phyloP scores from a whole-genome alignment of 2,888 invertebrate genomes.

The Neoscelio sp. region DNA sequence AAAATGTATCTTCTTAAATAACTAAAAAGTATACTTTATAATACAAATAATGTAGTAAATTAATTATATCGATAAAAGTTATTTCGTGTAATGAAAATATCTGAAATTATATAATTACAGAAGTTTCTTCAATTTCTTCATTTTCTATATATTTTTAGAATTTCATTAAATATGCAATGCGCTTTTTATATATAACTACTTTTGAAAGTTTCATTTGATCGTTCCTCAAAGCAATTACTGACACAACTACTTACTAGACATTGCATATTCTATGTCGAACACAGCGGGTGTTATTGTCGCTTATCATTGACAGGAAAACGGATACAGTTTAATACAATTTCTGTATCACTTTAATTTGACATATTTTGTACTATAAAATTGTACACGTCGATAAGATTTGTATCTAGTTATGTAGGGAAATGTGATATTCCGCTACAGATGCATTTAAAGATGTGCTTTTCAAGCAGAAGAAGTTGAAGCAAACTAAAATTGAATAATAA shows the following conservation, averaged over 20 bases:
- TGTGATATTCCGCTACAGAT: slow-evolving; percentile 1
- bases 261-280: slow-evolving; percentile 5
- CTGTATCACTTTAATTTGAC: background rate
- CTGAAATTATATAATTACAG: too few species aligned
- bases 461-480: background rate
- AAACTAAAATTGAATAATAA: slow-evolving; percentile 27
- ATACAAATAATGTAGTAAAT: too few species aligned
- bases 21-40: too few species aligned
- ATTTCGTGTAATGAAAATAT: too few species aligned
- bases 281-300: background rate
- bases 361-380: background rate
- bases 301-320: background rate
- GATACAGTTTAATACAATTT: slow-evolving; percentile 1
- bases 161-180: too few species aligned
- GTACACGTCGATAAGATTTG: background rate
- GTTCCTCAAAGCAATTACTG: background rate
- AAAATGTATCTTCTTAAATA: too few species aligned
- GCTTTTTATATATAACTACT: too few species aligned
- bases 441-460: slow-evolving; percentile 2
- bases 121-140: too few species aligned
- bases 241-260: background rate
- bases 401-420: background rate
- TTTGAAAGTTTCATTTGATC: background rate
- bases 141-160: too few species aligned
- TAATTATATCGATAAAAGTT: too few species aligned